Evolutionary conservation across 2,113 vertebrate species (phyloP).

Genomic region (Syngnathus floridae): DNA sequence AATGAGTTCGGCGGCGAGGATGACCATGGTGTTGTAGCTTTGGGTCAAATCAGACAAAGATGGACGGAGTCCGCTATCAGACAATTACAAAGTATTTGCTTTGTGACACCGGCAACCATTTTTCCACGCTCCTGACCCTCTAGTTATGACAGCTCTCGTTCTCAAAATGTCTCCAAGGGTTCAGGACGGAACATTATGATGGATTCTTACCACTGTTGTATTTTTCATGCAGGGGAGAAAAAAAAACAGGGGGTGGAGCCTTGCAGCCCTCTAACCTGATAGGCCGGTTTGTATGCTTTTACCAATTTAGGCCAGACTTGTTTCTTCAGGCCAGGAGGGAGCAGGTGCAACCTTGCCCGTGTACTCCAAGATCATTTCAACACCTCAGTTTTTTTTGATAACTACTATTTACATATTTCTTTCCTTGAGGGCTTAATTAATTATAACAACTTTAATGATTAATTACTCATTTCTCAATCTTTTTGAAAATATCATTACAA

Average conservation of each 20-base stretch:
- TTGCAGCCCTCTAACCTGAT: conserved; percentile 36
- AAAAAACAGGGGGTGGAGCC: conserved; percentile 31
- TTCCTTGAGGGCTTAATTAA: no score
- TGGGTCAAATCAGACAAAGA: conserved; percentile 70
- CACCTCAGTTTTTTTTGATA: neutral
- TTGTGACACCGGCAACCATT: conserved; percentile 63
- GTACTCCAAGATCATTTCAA: conserved; percentile 1
- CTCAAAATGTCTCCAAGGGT: conserved; percentile 56
- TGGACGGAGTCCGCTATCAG: conserved; percentile 55
- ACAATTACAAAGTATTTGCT: conserved; percentile 69
- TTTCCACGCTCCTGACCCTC: conserved; percentile 52
- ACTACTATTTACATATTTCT: no score
- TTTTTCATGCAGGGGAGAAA: conserved; percentile 48
- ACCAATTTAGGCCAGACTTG: conserved; percentile 53
- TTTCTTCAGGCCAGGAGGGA: conserved; percentile 31
- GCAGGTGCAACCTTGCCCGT: neutral
- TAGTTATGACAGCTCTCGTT: conserved; percentile 63
- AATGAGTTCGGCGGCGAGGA: conserved; percentile 59
- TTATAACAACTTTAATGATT: neutral
- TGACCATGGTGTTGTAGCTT: conserved; percentile 57
- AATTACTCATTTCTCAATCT: neutral
- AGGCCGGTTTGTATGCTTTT: conserved; percentile 26
- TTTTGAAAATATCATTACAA: neutral
- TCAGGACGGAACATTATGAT: conserved; percentile 59
- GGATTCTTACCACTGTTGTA: conserved; percentile 61